Evolutionary conservation across 2,797 vertebrate genomes (phyloP).

Genomic region (Trachops cirrhosus): DNA sequence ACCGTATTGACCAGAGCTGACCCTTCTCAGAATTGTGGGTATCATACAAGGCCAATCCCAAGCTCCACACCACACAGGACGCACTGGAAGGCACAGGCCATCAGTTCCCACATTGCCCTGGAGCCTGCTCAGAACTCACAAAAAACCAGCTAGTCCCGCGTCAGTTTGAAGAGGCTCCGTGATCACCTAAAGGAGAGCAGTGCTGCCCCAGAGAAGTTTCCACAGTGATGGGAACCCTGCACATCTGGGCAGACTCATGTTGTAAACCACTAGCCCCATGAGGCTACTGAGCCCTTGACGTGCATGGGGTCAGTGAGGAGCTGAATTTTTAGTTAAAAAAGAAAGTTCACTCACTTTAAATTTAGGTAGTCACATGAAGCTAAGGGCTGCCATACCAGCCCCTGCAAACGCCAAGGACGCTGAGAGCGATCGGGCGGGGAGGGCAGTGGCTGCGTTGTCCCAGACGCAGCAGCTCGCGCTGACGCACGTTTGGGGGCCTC

Average conservation of each 20-base stretch:
- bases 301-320: neutral
- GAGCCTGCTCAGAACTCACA: neutral
- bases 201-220: neutral
- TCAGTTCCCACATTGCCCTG: neutral
- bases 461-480: neutral
- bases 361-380: neutral
- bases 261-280: neutral
- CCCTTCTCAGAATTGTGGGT: neutral
- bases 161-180: neutral
- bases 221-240: neutral
- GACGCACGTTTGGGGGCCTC: neutral
- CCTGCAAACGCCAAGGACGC: neutral
- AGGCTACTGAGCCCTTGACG: neutral
- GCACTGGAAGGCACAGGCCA: neutral
- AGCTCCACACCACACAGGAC: neutral
- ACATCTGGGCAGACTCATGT: rapidly evolving
- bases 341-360: neutral
- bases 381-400: neutral
- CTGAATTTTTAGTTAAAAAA: neutral
- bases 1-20: neutral
- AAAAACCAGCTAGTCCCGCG: neutral
- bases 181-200: neutral
- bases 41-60: neutral
- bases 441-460: neutral
- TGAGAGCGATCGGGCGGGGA: neutral